Percentiles rank a stretch among this genome's conserved stretches.
Conservation (phyloP, 2,113 vertebrate species). For the Ceyx margarethae region DNA sequence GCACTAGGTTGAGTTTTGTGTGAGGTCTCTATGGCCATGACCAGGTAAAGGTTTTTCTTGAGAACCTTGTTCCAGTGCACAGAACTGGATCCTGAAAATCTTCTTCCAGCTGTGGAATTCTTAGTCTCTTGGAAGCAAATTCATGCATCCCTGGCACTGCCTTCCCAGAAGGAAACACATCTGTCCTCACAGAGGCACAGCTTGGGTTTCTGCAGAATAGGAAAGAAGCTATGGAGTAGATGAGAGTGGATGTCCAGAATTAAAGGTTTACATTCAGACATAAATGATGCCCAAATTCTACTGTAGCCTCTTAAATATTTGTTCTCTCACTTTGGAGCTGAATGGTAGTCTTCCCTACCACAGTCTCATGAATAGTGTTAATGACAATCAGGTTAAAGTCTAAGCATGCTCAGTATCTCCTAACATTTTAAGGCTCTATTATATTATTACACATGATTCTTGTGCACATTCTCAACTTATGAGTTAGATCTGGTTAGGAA, state of each 20-base stretch:
- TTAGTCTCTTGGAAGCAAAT: background rate
- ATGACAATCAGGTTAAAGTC: background rate
- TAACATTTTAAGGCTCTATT: background rate
- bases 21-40: background rate
- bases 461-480: background rate
- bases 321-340: background rate
- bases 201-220: background rate
- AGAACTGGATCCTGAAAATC: background rate
- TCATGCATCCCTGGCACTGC: background rate
- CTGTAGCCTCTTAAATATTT: background rate
- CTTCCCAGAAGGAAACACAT: background rate
- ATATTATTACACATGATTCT: background rate
- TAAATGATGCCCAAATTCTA: background rate
- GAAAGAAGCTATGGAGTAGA: background rate
- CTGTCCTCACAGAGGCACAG: background rate
- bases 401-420: background rate
- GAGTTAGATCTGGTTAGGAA: background rate
- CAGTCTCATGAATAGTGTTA: background rate
- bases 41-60: background rate
- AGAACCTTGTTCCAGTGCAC: background rate
- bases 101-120: background rate
- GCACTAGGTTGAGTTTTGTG: fast-evolving
- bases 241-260: background rate
- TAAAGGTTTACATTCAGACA: background rate
- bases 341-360: background rate